A percentile compares a stretch with the other conserved stretches of the same genome.
Evolutionary conservation across 2,888 invertebrate genomes (phyloP).

Genomic region (Diploptera punctata): DNA sequence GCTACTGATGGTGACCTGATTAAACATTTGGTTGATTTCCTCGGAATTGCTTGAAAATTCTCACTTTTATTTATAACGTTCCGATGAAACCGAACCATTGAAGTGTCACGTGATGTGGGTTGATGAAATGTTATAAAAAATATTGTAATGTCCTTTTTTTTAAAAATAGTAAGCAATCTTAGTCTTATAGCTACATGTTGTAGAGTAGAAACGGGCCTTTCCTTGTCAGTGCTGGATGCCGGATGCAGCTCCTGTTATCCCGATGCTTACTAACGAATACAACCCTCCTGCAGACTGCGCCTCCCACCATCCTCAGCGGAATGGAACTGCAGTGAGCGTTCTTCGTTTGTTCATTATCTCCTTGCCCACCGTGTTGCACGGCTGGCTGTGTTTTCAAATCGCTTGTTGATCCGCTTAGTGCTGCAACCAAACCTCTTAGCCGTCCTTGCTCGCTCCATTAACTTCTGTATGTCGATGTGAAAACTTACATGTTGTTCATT

Average conservation of each 20-base stretch:
- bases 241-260: slow-evolving; percentile 14
- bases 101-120: not conserved
- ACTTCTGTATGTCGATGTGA: slow-evolving; percentile 33
- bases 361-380: slow-evolving; percentile 2
- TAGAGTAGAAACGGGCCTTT: slow-evolving; percentile 28
- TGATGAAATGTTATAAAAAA: slow-evolving; percentile 4
- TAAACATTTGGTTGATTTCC: slow-evolving; percentile 19
- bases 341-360: slow-evolving; percentile 18
- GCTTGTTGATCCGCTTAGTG: slow-evolving; percentile 28
- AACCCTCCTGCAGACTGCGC: slow-evolving; percentile 26
- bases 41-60: not conserved
- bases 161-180: slow-evolving; percentile 23
- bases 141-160: slow-evolving; percentile 24
- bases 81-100: slow-evolving; percentile 21
- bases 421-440: slow-evolving; percentile 28
- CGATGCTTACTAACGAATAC: not conserved
- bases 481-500: slow-evolving; percentile 38
- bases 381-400: slow-evolving; percentile 23
- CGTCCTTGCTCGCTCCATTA: slow-evolving; percentile 31
- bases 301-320: slow-evolving; percentile 22
- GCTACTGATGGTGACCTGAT: slow-evolving; percentile 23
- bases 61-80: not conserved
- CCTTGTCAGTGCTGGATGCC: slow-evolving; percentile 27
- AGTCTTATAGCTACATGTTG: slow-evolving; percentile 22
- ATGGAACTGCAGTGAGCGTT: slow-evolving; percentile 26